phyloP scores from a whole-genome alignment of 1,140 invertebrate genomes.

The Campodea augens region DNA sequence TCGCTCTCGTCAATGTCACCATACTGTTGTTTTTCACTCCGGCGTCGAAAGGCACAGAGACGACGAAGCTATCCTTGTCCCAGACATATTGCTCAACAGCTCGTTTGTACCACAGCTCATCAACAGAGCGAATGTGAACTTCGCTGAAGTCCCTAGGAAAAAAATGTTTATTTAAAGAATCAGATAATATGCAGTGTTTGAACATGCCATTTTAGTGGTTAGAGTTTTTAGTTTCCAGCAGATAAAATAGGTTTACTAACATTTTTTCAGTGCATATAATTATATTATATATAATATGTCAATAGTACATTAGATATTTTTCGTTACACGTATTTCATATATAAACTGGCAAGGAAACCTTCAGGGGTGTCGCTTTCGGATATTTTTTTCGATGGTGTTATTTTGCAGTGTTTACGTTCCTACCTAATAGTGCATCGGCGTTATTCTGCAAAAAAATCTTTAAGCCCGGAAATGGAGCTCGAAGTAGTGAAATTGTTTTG shows the following conservation, averaged over 20 bases:
- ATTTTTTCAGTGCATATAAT: no score
- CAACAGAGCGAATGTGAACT: slow-evolving; percentile 57
- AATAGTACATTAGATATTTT: no score
- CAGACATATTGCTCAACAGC: slow-evolving; percentile 75
- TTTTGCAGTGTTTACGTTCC: no score
- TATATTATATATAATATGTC: no score
- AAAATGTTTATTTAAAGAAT: slow-evolving; percentile 9
- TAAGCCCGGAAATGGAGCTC: no score
- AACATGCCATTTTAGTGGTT: neutral
- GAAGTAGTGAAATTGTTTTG: no score
- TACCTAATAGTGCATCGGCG: no score
- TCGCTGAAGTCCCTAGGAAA: slow-evolving; percentile 57
- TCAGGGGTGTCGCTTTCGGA: no score
- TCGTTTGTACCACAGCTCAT: slow-evolving; percentile 78
- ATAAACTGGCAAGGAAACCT: no score
- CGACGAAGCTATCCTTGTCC: slow-evolving; percentile 76
- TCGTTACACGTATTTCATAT: no score
- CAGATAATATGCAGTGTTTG: neutral
- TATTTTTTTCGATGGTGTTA: no score
- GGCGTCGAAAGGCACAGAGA: slow-evolving; percentile 71
- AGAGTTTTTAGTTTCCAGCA: neutral
- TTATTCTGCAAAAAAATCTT: no score
- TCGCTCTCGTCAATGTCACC: slow-evolving; percentile 73
- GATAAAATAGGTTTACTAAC: neutral
- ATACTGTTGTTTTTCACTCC: slow-evolving; percentile 42